Conservation (phyloP, 2,113 vertebrate species). For the Puffinus mauretanicus region DNA sequence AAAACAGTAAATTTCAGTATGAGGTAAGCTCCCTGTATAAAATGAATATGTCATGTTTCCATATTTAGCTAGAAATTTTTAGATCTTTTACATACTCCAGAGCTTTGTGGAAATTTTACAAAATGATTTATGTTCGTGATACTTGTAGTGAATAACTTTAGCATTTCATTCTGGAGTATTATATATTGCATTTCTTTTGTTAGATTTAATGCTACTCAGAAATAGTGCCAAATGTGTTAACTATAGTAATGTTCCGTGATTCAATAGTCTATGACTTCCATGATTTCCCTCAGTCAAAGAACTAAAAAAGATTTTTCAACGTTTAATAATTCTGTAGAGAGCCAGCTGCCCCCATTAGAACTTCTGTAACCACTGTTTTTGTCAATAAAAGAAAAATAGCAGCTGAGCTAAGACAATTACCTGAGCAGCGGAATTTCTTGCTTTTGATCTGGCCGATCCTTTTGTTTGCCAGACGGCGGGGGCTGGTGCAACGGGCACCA, state of each 20-base stretch:
- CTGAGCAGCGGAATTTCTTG: slow-evolving; percentile 99
- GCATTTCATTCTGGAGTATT: slow-evolving; percentile 21
- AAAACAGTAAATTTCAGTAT: slow-evolving; percentile 49
- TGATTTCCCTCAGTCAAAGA: not conserved
- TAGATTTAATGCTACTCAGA: not conserved
- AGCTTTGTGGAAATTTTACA: slow-evolving; percentile 12
- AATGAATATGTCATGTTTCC: not conserved
- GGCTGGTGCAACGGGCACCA: slow-evolving; percentile 96
- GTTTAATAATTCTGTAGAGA: slow-evolving; percentile 26
- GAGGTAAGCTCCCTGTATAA: slow-evolving; percentile 25
- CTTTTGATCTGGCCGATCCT: slow-evolving; percentile 99
- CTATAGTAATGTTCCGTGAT: not conserved
- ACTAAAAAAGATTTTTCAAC: slow-evolving; percentile 10
- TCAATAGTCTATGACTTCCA: not conserved
- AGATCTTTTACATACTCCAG: slow-evolving; percentile 41
- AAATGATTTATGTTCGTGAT: not conserved
- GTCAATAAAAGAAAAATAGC: slow-evolving; percentile 40
- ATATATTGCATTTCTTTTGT: slow-evolving; percentile 8
- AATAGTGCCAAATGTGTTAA: slow-evolving; percentile 23
- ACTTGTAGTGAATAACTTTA: not conserved
- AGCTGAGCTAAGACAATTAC: slow-evolving; percentile 77
- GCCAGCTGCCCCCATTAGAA: slow-evolving; percentile 49
- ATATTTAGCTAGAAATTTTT: slow-evolving; percentile 45
- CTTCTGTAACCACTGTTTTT: slow-evolving; percentile 6
- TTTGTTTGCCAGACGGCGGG: slow-evolving; percentile 97